Evolutionary conservation across 2,888 invertebrate genomes (phyloP), one percentile per base, ranked within the genome.

Genomic region (Pheosia gnoma): DNA sequence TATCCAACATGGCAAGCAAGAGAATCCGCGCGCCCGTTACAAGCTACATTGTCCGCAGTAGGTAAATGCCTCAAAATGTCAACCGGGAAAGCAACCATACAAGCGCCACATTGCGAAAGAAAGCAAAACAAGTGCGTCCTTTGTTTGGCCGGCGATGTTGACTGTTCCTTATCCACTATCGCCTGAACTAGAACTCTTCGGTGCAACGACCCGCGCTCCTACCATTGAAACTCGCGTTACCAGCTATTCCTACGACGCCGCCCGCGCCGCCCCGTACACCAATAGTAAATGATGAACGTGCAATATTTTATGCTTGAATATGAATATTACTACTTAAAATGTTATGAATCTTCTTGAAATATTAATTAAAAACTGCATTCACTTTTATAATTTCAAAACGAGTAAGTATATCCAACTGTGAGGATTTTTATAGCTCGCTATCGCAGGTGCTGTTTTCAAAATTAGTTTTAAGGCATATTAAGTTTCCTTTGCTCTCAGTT

Each of bases 131-230:
- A 85, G 85, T 85, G 83, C 83, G 85, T 85, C 83, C 89, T 89
- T 89, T 91, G 91, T 91, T 90, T 89, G 84, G 80, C 68, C 75
- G 80, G 72, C 72, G 74, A 80, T 90, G 92, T 91, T 91, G 87
- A 90, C 90, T 89, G 87, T 89, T 84, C 85, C 89, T 90, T 90
- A 90, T 90, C 89, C 87, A 83, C 88, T 90, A 89, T 89, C 90
- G 88, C 81, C 82, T 86, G 86, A 85, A 86, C 87, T 89, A 87
- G 83, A 84, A 82, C 85, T 80, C 72, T 69, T 65, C 73, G 71
- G 87, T 83, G 83, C 87, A 88, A 87, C 81, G 86, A 89, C 90
- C 89, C 77, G 71, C 61, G 66, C 72, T 76, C 68, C 77, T 82
- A 85, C 86, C 66, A 81, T 66, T 60, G 70, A 63, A 77, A 77